Conservation (phyloP, 2,888 invertebrate genomes). For the Cylloceria caligata region DNA sequence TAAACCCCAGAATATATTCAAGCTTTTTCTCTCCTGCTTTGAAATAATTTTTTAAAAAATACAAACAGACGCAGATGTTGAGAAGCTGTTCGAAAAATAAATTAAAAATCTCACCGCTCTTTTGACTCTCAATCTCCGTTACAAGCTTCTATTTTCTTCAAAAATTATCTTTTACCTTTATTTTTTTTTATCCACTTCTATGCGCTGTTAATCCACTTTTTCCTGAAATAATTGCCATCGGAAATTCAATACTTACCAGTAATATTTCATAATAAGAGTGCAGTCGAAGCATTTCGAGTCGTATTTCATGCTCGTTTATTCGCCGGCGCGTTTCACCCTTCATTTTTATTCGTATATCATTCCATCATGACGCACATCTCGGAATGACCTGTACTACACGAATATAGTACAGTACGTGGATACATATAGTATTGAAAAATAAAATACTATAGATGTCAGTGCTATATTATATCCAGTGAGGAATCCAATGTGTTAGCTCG, state of each 20-base stretch:
- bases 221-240: constrained; percentile 13
- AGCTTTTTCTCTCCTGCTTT: constrained; percentile 6
- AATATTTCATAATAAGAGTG: constrained; percentile 15
- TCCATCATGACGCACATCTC: constrained; percentile 62
- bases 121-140: neutral
- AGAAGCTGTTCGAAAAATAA: constrained; percentile 12
- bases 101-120: neutral
- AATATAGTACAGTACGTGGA: constrained; percentile 55
- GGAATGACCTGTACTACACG: constrained; percentile 63
- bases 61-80: neutral
- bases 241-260: constrained; percentile 36
- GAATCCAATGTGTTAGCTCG: constrained; percentile 76
- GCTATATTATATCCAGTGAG: constrained; percentile 57
- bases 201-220: constrained; percentile 13
- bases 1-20: neutral
- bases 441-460: constrained; percentile 43
- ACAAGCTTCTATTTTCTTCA: too few species aligned
- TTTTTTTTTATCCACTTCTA: constrained; percentile 3
- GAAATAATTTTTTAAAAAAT: neutral
- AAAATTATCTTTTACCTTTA: neutral
- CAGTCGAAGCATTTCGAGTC: constrained; percentile 3
- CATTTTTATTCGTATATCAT: constrained; percentile 53
- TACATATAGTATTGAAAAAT: constrained; percentile 27
- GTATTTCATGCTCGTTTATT: constrained; percentile 48
- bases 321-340: constrained; percentile 36